Conservation (phyloP, 2,797 vertebrate genomes). For the Rhodeus uyekii region DNA sequence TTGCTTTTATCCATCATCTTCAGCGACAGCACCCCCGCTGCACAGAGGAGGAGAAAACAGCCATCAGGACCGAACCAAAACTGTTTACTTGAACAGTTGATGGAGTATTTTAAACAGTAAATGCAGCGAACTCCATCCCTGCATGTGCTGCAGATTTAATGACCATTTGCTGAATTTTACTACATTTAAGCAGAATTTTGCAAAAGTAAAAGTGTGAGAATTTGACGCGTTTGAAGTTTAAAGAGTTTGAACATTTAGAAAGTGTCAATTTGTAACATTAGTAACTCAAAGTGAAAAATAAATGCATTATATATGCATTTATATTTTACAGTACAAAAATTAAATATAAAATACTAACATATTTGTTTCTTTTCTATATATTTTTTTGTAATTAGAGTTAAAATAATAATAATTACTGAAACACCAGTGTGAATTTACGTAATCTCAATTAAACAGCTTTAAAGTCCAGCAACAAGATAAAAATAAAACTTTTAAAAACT, state of each 20-base stretch:
- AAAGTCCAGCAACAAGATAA: neutral
- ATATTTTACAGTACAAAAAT: neutral
- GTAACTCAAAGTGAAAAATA: neutral
- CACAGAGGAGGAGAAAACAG: neutral
- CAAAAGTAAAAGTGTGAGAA: too few relatives aligned
- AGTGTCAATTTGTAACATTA: too few relatives aligned
- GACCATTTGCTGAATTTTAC: neutral
- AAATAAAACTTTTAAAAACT: neutral
- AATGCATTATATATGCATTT: neutral
- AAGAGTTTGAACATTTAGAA: neutral
- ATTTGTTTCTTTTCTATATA: neutral
- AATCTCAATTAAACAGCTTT: neutral
- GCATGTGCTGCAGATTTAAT: neutral
- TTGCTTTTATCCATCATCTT: slow-evolving; percentile 64
- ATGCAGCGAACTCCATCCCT: neutral
- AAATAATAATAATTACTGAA: neutral
- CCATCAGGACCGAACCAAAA: neutral
- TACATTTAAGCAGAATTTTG: too few relatives aligned
- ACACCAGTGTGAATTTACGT: neutral
- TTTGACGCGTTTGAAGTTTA: too few relatives aligned
- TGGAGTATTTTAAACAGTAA: too few relatives aligned
- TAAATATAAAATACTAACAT: neutral
- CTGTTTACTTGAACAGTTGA: neutral
- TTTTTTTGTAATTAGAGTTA: neutral
- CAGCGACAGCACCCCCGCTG: slow-evolving; percentile 74